Percentiles rank a stretch among this genome's conserved stretches.
phyloP scores from a whole-genome alignment of 53 echinoderm and acorn worm species.

The Luidia sarsii region DNA sequence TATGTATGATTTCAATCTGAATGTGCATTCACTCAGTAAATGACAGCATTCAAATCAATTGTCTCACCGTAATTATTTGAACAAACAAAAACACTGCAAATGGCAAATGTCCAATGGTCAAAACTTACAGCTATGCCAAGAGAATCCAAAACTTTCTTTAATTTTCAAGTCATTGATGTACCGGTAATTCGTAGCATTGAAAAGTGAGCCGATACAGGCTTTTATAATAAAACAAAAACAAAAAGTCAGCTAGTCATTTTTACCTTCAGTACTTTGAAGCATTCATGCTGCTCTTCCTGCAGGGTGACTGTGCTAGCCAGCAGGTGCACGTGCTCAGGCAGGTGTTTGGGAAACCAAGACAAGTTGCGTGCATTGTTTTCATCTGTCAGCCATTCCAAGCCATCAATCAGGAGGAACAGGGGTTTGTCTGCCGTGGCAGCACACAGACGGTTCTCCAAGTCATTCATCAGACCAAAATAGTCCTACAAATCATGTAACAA shows the following conservation, averaged over 20 bases:
- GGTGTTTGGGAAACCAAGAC: conserved; percentile 76
- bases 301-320: conserved; percentile 62
- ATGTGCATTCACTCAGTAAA: too few species aligned
- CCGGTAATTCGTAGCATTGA: too few species aligned
- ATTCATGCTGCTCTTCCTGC: conserved; percentile 62
- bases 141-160: too few species aligned
- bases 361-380: conserved; percentile 54
- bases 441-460: conserved; percentile 70
- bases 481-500: conserved; percentile 73
- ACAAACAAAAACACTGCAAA: too few species aligned
- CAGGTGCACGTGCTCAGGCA: conserved; percentile 79
- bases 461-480: conserved; percentile 82
- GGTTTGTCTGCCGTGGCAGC: conserved; percentile 64
- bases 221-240: neutral
- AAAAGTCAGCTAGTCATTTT: neutral
- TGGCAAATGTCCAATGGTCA: too few species aligned
- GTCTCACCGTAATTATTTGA: too few species aligned
- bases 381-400: conserved; percentile 63
- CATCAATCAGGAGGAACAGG: conserved; percentile 76
- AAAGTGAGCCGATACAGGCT: too few species aligned
- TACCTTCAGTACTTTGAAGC: conserved; percentile 80
- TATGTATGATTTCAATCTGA: too few species aligned
- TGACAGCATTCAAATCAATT: too few species aligned
- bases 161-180: too few species aligned
- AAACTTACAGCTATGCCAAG: too few species aligned